Evolutionary conservation across 2,797 vertebrate species (phyloP).

Genomic region (Prionace glauca): DNA sequence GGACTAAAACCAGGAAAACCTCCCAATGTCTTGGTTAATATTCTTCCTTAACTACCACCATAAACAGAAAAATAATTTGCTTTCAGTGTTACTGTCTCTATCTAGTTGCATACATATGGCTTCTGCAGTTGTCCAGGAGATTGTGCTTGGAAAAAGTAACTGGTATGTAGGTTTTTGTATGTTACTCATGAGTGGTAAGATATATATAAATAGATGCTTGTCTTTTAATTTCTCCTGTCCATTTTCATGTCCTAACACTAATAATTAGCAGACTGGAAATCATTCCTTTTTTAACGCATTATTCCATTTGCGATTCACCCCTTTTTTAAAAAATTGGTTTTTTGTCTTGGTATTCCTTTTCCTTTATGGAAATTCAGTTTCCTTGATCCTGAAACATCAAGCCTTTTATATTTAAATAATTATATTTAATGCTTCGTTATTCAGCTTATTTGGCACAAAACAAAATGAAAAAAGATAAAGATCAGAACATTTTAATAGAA

Average conservation of each 20-base stretch:
- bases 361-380: neutral
- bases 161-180: neutral
- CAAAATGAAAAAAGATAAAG: neutral
- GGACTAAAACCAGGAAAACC: neutral
- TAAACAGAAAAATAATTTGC: neutral
- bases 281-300: neutral
- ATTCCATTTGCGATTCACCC: neutral
- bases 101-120: neutral
- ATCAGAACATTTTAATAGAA: neutral
- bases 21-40: neutral
- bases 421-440: neutral
- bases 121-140: neutral
- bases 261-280: no score
- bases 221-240: neutral
- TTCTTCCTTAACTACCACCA: neutral
- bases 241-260: neutral
- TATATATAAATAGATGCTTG: neutral
- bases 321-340: neutral
- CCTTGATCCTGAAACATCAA: neutral
- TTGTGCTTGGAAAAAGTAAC: neutral
- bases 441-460: neutral
- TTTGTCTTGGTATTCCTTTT: neutral
- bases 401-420: neutral
- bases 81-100: neutral
- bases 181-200: neutral